Conservation (phyloP, 2,888 invertebrate genomes). For the Cremastobaeus sp. region DNA sequence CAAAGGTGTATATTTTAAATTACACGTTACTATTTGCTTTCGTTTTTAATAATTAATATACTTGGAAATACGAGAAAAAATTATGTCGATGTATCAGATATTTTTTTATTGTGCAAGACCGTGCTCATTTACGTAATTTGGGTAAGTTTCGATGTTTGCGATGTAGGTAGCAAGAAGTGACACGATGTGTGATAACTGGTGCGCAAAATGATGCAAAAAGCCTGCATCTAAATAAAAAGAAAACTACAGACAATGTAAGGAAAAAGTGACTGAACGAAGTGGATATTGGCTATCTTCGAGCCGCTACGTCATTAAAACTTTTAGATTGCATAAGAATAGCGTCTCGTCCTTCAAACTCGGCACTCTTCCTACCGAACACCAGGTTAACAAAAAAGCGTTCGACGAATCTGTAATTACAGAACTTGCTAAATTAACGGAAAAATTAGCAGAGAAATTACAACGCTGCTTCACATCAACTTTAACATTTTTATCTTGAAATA, state of each 20-base stretch:
- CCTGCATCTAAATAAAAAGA: slow-evolving; percentile 63
- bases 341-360: slow-evolving; percentile 55
- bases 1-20: background rate
- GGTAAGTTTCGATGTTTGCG: slow-evolving; percentile 30
- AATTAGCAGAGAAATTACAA: slow-evolving; percentile 55
- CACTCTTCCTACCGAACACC: slow-evolving; percentile 30
- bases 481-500: slow-evolving; percentile 18
- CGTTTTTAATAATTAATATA: no score
- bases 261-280: slow-evolving; percentile 73
- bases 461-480: slow-evolving; percentile 45
- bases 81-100: no score
- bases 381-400: slow-evolving; percentile 57
- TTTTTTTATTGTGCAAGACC: no score
- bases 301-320: slow-evolving; percentile 76
- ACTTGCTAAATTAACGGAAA: slow-evolving; percentile 68
- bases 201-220: slow-evolving; percentile 54
- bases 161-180: slow-evolving; percentile 21
- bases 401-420: slow-evolving; percentile 69
- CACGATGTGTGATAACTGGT: slow-evolving; percentile 39
- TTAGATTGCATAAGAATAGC: slow-evolving; percentile 76
- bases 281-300: slow-evolving; percentile 74
- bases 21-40: no score
- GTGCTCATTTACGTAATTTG: slow-evolving; percentile 39
- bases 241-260: slow-evolving; percentile 53
- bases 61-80: no score